A percentile compares a stretch with the other conserved stretches of the same genome.
phyloP scores from a whole-genome alignment of 2,113 vertebrate genomes.

The Aptenodytes patagonicus region DNA sequence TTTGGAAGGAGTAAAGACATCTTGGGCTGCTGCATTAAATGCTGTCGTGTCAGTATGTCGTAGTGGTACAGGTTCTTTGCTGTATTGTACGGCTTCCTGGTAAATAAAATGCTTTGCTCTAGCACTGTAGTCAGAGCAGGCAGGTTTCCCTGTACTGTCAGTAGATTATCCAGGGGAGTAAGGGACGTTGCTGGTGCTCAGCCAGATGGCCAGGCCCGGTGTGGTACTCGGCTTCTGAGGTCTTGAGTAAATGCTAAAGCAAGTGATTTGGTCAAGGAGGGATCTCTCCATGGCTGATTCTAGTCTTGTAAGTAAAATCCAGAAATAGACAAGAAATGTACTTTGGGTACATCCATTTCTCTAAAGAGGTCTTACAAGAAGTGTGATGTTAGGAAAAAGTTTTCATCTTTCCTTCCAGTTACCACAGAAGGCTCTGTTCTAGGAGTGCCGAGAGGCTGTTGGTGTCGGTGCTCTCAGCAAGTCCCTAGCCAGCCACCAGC shows the following conservation, averaged over 20 bases:
- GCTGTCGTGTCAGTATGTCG: rapidly evolving
- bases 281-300: neutral
- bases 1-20: neutral
- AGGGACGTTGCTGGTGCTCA: neutral
- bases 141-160: neutral
- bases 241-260: neutral
- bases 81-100: too few species aligned
- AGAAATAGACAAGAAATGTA: rapidly evolving
- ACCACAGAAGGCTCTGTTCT: neutral
- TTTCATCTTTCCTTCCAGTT: neutral
- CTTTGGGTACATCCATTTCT: neutral
- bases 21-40: rapidly evolving
- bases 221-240: neutral
- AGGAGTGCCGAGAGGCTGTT: neutral
- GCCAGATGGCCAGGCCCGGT: rapidly evolving
- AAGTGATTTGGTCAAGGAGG: neutral
- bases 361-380: neutral
- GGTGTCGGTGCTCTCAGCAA: neutral
- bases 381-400: neutral
- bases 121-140: neutral
- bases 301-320: neutral
- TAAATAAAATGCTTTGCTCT: neutral
- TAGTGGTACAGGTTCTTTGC: rapidly evolving
- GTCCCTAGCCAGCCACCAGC: neutral
- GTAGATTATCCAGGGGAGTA: neutral